Evolutionary conservation across 2,113 vertebrate species (phyloP), one percentile per base, ranked within the genome.

Genomic region (Theristicus caerulescens): DNA sequence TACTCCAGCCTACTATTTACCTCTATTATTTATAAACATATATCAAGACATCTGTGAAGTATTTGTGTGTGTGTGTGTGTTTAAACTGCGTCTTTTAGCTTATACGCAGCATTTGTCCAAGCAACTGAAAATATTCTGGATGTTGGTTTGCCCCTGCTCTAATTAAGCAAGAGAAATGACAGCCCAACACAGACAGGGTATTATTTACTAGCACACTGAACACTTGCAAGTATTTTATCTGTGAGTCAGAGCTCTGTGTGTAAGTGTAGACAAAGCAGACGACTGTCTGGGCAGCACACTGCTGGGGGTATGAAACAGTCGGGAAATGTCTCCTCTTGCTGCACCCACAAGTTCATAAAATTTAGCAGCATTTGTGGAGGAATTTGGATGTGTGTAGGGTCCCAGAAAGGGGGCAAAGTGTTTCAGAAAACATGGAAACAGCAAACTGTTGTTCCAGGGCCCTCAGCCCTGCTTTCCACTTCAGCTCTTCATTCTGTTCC

Each of bases 121-220:
- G 7, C 22, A 92, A 16, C 32, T 64, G 26, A 78, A 85, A 93
- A 71, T 66, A 65, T 19, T 12, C 34, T 86, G 47, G 46, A 55
- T 59, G 29, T 47, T 78, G 44, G 9, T 10, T 96, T 86, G 46
- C 26, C 5, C 22, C 42, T 82, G 18, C 49, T 83, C 38, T 86
- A 93, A 90, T 86, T 86, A 96, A 94, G 55, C n/a, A 86, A 62
- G 54, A 62, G 31, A 82, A 93, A 78, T 83, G 34, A 86, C 82
- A 86, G 46, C 16, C 44, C 55, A 55, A 32, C 11, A 55, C 26
- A 90, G 76, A 64, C 55, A 86, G 38, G 13, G 10, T 92, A 51
- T 90, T 81, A 78, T 85, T 89, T 94, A 58, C 40, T 32, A 40
- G 31, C 42, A 29, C 20, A 11, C 25, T 36, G 54, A 86, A 81